Conservation (phyloP, 2,888 invertebrate genomes). For the Marronus borbonicus region DNA sequence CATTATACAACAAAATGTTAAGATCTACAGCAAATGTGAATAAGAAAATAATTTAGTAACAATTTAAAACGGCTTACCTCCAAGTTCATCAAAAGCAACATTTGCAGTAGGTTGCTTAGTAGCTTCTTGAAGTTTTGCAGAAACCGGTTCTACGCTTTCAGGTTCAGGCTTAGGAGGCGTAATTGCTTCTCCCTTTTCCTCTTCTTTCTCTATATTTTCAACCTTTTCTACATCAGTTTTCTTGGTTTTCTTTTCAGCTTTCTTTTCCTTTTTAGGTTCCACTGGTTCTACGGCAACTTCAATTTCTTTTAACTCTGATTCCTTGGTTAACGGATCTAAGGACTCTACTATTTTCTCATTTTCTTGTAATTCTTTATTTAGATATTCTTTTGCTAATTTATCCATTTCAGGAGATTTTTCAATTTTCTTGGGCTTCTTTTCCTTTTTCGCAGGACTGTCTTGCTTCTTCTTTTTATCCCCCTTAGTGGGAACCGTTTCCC, state of each 20-base stretch:
- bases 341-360: constrained; percentile 61
- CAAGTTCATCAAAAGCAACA: constrained; percentile 75
- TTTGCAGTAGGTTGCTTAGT: constrained; percentile 58
- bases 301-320: constrained; percentile 65
- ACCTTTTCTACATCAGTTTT: constrained; percentile 63
- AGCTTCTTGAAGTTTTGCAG: constrained; percentile 70
- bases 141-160: constrained; percentile 24
- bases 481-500: constrained; percentile 82
- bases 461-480: constrained; percentile 83
- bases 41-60: not conserved
- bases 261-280: constrained; percentile 66
- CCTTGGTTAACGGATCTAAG: constrained; percentile 61
- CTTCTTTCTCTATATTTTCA: constrained; percentile 59
- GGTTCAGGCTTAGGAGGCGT: constrained; percentile 40
- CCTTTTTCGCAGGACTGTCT: constrained; percentile 68
- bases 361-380: constrained; percentile 64
- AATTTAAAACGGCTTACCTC: constrained; percentile 69
- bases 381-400: constrained; percentile 27
- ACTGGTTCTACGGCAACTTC: constrained; percentile 60
- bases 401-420: constrained; percentile 67
- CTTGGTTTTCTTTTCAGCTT: constrained; percentile 67
- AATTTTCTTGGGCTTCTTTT: constrained; percentile 65
- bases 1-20: too few relatives aligned
- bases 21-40: too few relatives aligned
- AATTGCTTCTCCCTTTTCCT: constrained; percentile 60